A percentile compares a stretch with the other conserved stretches of the same genome.
These are phyloP conservation scores for Siderastrea siderea DNA, from an alignment of 92 coral and sea anemone species.

Conservation along the genomic window DNA sequence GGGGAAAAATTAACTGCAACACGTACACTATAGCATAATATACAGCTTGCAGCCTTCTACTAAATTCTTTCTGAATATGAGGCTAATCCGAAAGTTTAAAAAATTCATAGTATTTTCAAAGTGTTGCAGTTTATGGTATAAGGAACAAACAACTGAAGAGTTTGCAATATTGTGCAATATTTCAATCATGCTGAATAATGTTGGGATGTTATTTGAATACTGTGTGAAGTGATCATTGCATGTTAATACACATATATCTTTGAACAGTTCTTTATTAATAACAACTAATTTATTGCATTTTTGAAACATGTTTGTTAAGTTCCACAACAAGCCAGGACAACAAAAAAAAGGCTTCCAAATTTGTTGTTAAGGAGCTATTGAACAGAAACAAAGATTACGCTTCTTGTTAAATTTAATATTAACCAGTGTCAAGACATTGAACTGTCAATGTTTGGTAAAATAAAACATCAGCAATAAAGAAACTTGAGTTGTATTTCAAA, in stretches of 20 bases:
- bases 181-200: slow-evolving; percentile 7
- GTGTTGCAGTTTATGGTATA: no score
- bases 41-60: neutral
- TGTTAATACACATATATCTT: neutral
- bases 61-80: no score
- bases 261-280: slow-evolving; percentile 10
- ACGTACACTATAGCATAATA: no score
- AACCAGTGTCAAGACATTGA: neutral
- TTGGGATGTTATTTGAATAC: neutral
- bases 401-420: neutral
- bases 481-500: no score
- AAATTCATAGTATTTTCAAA: neutral
- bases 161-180: neutral
- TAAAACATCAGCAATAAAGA: no score
- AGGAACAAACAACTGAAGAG: neutral
- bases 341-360: no score
- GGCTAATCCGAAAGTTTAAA: neutral
- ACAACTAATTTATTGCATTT: neutral
- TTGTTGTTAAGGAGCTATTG: no score
- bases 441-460: no score
- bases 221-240: neutral
- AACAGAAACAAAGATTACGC: no score
- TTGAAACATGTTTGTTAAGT: neutral
- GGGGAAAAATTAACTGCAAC: neutral
- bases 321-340: no score